phyloP scores from a whole-genome alignment of 2,113 vertebrate genomes.

The Tympanuchus pallidicinctus region DNA sequence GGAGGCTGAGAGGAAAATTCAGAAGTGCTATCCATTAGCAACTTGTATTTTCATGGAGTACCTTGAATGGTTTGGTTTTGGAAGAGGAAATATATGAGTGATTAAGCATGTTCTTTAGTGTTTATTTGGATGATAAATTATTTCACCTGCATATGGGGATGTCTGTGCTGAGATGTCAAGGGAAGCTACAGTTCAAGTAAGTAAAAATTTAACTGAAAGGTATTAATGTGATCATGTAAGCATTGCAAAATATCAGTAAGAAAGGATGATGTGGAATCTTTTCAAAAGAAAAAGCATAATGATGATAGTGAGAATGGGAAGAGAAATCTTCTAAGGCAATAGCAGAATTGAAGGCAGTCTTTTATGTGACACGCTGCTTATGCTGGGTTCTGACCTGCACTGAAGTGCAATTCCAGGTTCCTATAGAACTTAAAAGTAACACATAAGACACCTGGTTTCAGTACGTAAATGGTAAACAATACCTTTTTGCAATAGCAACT shows the following conservation, averaged over 20 bases:
- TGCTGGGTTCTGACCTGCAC: too few relatives aligned
- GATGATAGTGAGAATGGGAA: background rate
- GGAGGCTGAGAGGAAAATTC: background rate
- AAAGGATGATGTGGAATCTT: background rate
- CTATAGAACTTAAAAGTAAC: background rate
- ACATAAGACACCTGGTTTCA: background rate
- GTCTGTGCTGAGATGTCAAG: background rate
- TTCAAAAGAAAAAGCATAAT: background rate
- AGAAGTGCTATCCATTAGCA: background rate
- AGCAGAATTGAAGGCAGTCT: background rate
- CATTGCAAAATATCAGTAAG: background rate
- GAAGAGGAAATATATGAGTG: background rate
- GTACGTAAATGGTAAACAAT: background rate
- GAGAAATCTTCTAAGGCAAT: background rate
- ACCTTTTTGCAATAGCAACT: background rate
- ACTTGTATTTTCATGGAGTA: background rate
- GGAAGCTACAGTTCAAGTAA: background rate
- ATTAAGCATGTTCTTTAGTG: background rate
- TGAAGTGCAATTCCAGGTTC: background rate
- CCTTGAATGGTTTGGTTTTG: background rate
- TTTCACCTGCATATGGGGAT: background rate
- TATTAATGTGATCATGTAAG: background rate
- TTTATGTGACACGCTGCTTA: background rate
- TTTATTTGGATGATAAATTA: background rate
- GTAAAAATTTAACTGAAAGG: background rate